These are phyloP conservation scores for Conus ventricosus DNA, from an alignment of 1,140 invertebrate species.

Conservation along the genomic window DNA sequence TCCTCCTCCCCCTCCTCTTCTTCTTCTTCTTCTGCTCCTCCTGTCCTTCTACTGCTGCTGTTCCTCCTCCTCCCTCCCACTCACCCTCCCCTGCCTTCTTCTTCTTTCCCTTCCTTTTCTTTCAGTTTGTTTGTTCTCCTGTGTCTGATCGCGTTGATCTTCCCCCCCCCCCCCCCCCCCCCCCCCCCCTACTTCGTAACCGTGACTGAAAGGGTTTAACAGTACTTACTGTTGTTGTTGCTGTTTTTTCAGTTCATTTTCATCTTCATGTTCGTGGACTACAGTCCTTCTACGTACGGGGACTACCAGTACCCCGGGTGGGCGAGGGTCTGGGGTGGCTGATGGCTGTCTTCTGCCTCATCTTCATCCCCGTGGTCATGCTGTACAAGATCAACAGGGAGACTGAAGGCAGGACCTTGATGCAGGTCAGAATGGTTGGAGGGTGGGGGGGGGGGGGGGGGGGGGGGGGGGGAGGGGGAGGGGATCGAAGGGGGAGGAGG, in stretches of 20 bases:
- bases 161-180: too few relatives aligned
- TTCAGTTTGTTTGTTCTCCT: too few relatives aligned
- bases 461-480: background rate
- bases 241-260: constrained; percentile 82
- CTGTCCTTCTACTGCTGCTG: too few relatives aligned
- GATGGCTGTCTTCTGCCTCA: constrained; percentile 79
- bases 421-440: constrained; percentile 35
- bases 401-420: constrained; percentile 42
- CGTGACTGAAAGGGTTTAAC: too few relatives aligned
- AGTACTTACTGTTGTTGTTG: too few relatives aligned
- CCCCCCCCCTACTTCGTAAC: too few relatives aligned
- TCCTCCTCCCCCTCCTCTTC: too few relatives aligned
- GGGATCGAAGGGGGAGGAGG: background rate
- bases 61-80: too few relatives aligned
- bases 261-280: constrained; percentile 89
- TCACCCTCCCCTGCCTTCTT: too few relatives aligned
- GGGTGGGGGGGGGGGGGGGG: background rate
- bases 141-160: too few relatives aligned
- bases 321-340: constrained; percentile 87
- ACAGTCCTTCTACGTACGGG: constrained; percentile 74
- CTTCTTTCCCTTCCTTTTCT: too few relatives aligned
- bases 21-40: too few relatives aligned
- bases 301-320: constrained; percentile 85
- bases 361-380: constrained; percentile 80
- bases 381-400: constrained; percentile 58